Percentiles rank a stretch among this genome's conserved stretches.
Evolutionary conservation across 2,113 vertebrate species (phyloP).

Genomic region (Otolemur garnettii): DNA sequence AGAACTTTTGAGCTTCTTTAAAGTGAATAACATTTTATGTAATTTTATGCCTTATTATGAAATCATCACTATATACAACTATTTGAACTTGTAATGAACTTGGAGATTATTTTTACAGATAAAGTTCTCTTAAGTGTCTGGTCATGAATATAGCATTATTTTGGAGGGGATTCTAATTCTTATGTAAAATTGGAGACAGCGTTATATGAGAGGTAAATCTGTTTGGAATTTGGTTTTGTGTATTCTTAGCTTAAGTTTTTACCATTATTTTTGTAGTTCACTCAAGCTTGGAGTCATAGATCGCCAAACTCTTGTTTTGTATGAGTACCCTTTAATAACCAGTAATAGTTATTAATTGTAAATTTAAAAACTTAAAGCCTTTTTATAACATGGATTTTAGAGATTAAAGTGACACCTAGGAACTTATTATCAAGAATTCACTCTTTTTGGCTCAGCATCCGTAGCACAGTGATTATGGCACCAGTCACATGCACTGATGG

Average conservation of each 20-base stretch:
- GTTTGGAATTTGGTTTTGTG: constrained; percentile 32
- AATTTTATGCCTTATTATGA: constrained; percentile 9
- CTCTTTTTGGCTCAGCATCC: neutral
- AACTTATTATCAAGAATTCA: constrained; percentile 39
- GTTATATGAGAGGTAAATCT: neutral
- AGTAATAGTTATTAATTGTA: constrained; percentile 38
- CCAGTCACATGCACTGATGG: no score
- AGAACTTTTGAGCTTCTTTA: constrained; percentile 40
- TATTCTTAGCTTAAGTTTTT: constrained; percentile 37
- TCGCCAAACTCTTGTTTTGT: constrained; percentile 29
- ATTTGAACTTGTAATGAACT: neutral
- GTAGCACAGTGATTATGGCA: no score
- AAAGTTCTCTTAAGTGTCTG: neutral
- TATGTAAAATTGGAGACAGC: neutral
- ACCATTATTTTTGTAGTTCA: neutral
- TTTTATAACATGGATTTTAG: constrained; percentile 25
- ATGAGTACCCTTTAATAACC: no score
- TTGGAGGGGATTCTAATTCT: constrained; percentile 34
- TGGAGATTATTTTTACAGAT: constrained; percentile 4
- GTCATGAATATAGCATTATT: constrained; percentile 12
- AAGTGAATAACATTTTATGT: constrained; percentile 30
- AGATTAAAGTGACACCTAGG: constrained; percentile 37
- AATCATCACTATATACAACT: neutral
- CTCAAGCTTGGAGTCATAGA: constrained; percentile 48
- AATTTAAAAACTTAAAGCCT: constrained; percentile 50